Evolutionary conservation across 2,797 vertebrate genomes (phyloP), one percentile per base, ranked within the genome.

Genomic region (Presbytis comata): DNA sequence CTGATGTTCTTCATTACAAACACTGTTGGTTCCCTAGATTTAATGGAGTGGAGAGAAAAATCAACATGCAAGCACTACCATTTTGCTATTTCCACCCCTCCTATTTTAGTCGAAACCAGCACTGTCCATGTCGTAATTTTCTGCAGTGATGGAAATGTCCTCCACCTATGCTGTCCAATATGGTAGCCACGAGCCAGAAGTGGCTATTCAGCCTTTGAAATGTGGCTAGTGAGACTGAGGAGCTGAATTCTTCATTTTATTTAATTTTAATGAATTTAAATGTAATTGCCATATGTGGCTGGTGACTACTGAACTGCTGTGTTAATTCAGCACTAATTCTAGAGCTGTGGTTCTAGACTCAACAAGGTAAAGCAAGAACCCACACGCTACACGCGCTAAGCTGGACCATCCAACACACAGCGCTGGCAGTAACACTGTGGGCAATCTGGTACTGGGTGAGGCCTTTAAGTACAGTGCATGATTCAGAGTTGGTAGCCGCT

Each of bases 1-100:
- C 97, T 97, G 96, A 88, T 97, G 98, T 98, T 98, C 98, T 97
- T 97, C 84, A 93, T 95, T 94, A 98, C 90, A 98, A 97, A 97
- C 95, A 96, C 96, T 98, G 95, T 97, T 98, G 98, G 94, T 72
- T 96, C 97, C 98, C 93, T 97, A 95, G 95, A 98, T 97, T 79
- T 96, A 98, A 96, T 81, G 97, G 85, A 96, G 88, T 72, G 93
- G 93, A 97, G 93, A 97, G 92, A 95, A 95, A 97, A 97, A 94
- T 92, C 92, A 97, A 96, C 97, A 97, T 24, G 93, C 70, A 95
- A 91, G 86, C 41, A 90, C 97, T 94, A 81, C 80, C 74, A 91
- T 70, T 96, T 85, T 79, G 44, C 83, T 93, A 39, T 79, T 94
- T 84, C 64, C 64, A 97, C 53, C 94, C 89, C 82, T 96, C 75